phyloP scores from a whole-genome alignment of 2,113 vertebrate species.

The Oryzias melastigma region DNA sequence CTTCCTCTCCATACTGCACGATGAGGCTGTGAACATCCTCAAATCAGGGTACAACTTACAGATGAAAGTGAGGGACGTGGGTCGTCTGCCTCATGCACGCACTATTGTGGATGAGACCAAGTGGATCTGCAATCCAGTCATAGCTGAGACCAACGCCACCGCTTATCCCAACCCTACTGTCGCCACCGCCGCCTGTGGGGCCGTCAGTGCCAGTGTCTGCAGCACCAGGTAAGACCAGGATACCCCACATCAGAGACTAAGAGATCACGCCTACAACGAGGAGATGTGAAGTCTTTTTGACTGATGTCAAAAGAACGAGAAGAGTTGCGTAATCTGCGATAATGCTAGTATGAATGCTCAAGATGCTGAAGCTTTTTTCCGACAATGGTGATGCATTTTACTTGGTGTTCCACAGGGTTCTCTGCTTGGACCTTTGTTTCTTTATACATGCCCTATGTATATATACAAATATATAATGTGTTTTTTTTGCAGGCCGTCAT shows the following conservation, averaged over 20 bases:
- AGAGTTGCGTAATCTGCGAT: too few relatives aligned
- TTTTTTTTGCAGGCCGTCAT: slow-evolving; percentile 56
- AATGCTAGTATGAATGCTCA: too few relatives aligned
- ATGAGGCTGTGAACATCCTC: slow-evolving; percentile 89
- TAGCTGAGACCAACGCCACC: slow-evolving; percentile 70
- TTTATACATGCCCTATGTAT: too few relatives aligned
- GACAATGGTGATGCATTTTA: too few relatives aligned
- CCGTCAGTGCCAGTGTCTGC: slow-evolving; percentile 8
- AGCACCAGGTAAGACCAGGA: slow-evolving; percentile 62
- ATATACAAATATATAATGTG: too few relatives aligned
- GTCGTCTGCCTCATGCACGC: slow-evolving; percentile 89
- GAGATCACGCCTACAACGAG: too few relatives aligned
- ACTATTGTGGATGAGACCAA: slow-evolving; percentile 88
- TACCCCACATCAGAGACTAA: not conserved
- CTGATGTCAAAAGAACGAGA: too few relatives aligned
- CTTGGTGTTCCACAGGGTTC: too few relatives aligned
- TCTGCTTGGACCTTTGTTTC: too few relatives aligned
- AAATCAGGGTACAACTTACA: slow-evolving; percentile 85
- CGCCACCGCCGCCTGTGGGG: not conserved
- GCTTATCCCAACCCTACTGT: not conserved
- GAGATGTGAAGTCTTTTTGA: too few relatives aligned
- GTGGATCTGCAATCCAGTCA: slow-evolving; percentile 84
- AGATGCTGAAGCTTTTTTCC: too few relatives aligned
- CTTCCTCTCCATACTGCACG: slow-evolving; percentile 88
- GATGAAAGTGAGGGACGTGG: slow-evolving; percentile 88